phyloP scores from a whole-genome alignment of 2,888 invertebrate species.

The Eilema sororculum region DNA sequence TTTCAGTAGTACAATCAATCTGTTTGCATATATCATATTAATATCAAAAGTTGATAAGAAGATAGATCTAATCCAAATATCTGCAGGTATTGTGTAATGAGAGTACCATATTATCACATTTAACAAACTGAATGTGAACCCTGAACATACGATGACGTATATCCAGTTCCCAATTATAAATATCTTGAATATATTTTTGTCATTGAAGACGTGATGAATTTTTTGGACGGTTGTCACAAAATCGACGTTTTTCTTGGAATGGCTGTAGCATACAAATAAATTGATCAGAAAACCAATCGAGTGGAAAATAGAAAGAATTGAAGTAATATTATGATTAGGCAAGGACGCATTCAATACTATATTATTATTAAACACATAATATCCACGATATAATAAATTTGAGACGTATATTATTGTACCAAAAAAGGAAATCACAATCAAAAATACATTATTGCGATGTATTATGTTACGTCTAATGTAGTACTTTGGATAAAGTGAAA shows the following conservation, averaged over 20 bases:
- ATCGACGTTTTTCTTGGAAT: constrained; percentile 10
- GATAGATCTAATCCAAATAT: background rate
- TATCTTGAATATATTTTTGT: background rate
- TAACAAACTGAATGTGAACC: background rate
- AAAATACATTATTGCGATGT: constrained; percentile 14
- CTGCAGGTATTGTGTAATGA: background rate
- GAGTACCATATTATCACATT: background rate
- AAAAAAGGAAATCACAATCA: constrained; percentile 7
- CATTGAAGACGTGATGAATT: constrained; percentile 14
- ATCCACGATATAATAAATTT: background rate
- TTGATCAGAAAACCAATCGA: constrained; percentile 18
- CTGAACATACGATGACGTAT: background rate
- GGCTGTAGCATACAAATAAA: background rate
- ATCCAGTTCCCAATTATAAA: constrained; percentile 14
- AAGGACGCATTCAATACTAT: background rate
- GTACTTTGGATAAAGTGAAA: constrained; percentile 32
- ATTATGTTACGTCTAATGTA: constrained; percentile 32
- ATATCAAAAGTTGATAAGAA: constrained; percentile 17
- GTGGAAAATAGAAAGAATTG: background rate
- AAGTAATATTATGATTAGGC: background rate
- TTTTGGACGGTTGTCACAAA: constrained; percentile 26
- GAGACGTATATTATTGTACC: background rate
- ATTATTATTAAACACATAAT: background rate
- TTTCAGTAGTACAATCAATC: constrained; percentile 23
- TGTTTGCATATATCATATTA: constrained; percentile 22